Percentiles rank a stretch among this genome's conserved stretches.
phyloP scores from a whole-genome alignment of 2,888 invertebrate species.

The Leucania comma region DNA sequence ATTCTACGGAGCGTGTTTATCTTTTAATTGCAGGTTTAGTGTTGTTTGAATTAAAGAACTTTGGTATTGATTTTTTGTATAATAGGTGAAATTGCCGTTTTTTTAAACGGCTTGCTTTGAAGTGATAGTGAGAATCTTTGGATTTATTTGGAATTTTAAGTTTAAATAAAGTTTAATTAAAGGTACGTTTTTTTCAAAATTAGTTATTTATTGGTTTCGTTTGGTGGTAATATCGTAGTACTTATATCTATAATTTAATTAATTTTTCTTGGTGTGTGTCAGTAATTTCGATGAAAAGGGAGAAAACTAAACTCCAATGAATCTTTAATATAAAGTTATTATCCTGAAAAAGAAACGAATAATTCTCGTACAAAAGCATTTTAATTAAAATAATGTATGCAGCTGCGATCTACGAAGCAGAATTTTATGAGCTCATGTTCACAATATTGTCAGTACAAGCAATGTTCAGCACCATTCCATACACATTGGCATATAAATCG shows the following conservation, averaged over 20 bases:
- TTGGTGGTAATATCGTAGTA: no score
- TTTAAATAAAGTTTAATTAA: no score
- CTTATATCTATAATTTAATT: no score
- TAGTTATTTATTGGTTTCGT: no score
- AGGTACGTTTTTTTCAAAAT: no score
- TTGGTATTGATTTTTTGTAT: not conserved
- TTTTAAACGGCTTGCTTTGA: no score
- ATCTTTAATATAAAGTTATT: not conserved
- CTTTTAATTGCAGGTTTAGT: conserved; percentile 27
- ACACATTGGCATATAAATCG: conserved; percentile 68
- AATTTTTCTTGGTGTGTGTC: no score
- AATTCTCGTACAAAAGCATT: conserved; percentile 1
- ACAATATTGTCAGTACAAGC: conserved; percentile 6
- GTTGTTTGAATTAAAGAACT: not conserved
- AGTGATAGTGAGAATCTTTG: no score
- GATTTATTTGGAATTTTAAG: no score
- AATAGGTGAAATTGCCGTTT: no score
- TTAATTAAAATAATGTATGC: conserved; percentile 16
- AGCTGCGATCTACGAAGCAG: not conserved
- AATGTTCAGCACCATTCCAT: conserved; percentile 23
- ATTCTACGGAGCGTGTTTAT: conserved; percentile 21
- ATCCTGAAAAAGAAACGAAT: not conserved
- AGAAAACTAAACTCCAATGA: not conserved
- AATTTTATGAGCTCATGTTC: conserved; percentile 21
- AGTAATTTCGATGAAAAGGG: not conserved